Evolutionary conservation across 1,140 invertebrate genomes (phyloP).

Genomic region (Hydropsyche tenuis): DNA sequence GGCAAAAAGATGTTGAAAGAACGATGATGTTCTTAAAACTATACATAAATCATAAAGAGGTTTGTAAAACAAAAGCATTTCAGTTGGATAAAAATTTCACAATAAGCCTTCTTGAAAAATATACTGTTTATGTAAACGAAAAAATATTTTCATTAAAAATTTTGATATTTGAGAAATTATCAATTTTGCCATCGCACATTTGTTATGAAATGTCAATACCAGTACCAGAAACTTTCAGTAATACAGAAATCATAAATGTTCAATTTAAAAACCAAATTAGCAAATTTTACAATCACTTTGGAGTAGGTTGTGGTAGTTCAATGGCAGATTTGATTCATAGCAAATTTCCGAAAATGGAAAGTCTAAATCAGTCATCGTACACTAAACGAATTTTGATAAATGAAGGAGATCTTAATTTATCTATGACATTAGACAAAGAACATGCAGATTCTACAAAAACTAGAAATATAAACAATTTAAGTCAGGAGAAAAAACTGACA

Average conservation of each 20-base stretch:
- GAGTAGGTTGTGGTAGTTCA: not conserved
- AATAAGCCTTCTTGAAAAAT: conserved; percentile 39
- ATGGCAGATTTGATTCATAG: conserved; percentile 10
- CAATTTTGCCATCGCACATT: not conserved
- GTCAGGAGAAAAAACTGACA: not conserved
- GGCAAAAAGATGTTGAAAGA: conserved; percentile 42
- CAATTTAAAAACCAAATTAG: conserved; percentile 21
- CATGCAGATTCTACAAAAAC: not conserved
- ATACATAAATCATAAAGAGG: conserved; percentile 40
- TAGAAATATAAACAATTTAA: not conserved
- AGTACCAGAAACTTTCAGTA: not conserved
- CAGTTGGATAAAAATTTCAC: conserved; percentile 39
- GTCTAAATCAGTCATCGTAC: not conserved
- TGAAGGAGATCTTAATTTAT: conserved; percentile 22
- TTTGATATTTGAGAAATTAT: conserved; percentile 38
- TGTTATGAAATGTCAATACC: conserved; percentile 16
- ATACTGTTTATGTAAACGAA: conserved; percentile 38
- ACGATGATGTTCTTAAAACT: conserved; percentile 45
- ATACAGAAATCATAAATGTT: not conserved
- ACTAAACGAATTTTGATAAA: conserved; percentile 27
- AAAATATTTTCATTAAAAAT: conserved; percentile 32
- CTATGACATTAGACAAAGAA: not conserved
- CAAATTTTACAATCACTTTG: not conserved
- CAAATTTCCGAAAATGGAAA: conserved; percentile 19
- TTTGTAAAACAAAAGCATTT: conserved; percentile 41